These are phyloP conservation scores for Neodiprion virginianus DNA, from an alignment of 1,140 invertebrate species.

Conservation along the genomic window DNA sequence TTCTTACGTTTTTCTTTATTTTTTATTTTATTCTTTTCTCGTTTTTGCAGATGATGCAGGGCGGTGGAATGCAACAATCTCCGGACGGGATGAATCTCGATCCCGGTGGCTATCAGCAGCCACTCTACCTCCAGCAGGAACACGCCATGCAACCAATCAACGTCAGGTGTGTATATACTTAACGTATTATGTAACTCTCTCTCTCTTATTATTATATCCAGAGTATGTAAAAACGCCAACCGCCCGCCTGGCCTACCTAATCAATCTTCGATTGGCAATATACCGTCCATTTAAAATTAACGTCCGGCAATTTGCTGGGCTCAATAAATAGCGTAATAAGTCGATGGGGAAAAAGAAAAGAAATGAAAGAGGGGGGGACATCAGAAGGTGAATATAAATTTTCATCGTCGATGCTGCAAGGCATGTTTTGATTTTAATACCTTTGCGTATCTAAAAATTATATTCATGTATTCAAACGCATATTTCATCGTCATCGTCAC, in stretches of 20 bases:
- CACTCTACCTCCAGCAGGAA: conserved; percentile 68
- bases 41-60: conserved; percentile 58
- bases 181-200: neutral
- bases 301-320: no score
- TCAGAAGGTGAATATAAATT: no score
- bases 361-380: no score
- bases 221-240: neutral
- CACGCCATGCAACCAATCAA: conserved; percentile 60
- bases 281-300: neutral
- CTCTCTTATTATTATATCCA: no score
- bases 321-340: no score
- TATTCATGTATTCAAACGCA: no score
- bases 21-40: neutral
- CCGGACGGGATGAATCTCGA: conserved; percentile 72
- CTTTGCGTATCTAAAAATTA: no score
- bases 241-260: neutral
- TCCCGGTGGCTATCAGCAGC: conserved; percentile 73
- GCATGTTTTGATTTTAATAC: no score
- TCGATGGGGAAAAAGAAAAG: no score
- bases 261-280: conserved; percentile 1
- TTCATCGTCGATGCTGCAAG: no score
- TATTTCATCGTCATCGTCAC: no score
- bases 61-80: conserved; percentile 70
- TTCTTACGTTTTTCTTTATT: no score
- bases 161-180: conserved; percentile 48